Conservation (phyloP, 2,888 invertebrate genomes). For the Acrobasis consociella region DNA sequence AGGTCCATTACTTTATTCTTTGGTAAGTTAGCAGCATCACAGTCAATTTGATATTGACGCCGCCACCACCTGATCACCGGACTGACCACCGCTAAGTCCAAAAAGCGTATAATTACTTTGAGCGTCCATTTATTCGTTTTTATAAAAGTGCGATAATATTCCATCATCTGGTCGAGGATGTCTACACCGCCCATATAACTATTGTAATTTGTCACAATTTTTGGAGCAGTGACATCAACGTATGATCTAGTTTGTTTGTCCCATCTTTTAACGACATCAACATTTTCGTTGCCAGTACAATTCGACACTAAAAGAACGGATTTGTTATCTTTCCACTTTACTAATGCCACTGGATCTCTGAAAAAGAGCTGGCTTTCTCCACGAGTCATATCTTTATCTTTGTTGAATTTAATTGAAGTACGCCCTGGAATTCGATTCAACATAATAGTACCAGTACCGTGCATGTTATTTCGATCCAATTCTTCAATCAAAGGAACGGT, state of each 20-base stretch:
- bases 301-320: slow-evolving; percentile 29
- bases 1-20: slow-evolving; percentile 2
- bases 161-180: too few relatives aligned
- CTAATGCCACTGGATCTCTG: slow-evolving; percentile 24
- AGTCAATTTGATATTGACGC: slow-evolving; percentile 35
- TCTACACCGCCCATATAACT: too few relatives aligned
- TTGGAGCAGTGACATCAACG: slow-evolving; percentile 33
- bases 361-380: slow-evolving; percentile 29
- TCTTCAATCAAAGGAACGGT: slow-evolving; percentile 31
- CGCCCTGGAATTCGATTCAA: too few relatives aligned
- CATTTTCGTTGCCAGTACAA: slow-evolving; percentile 22
- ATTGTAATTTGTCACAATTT: slow-evolving; percentile 35
- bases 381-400: too few relatives aligned
- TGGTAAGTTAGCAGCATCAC: slow-evolving; percentile 20
- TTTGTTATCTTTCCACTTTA: slow-evolving; percentile 35
- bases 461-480: slow-evolving; percentile 21
- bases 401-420: too few relatives aligned
- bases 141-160: slow-evolving; percentile 40
- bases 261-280: slow-evolving; percentile 32
- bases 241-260: slow-evolving; percentile 31
- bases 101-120: slow-evolving; percentile 39
- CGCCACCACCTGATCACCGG: too few relatives aligned
- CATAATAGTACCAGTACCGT: slow-evolving; percentile 30
- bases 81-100: slow-evolving; percentile 39
- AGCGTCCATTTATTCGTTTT: slow-evolving; percentile 46